A percentile compares a stretch with the other conserved stretches of the same genome.
Conservation (phyloP, 30 jellyfish, hydroid and myxozoan genomes). For the Euphysa ruthae region DNA sequence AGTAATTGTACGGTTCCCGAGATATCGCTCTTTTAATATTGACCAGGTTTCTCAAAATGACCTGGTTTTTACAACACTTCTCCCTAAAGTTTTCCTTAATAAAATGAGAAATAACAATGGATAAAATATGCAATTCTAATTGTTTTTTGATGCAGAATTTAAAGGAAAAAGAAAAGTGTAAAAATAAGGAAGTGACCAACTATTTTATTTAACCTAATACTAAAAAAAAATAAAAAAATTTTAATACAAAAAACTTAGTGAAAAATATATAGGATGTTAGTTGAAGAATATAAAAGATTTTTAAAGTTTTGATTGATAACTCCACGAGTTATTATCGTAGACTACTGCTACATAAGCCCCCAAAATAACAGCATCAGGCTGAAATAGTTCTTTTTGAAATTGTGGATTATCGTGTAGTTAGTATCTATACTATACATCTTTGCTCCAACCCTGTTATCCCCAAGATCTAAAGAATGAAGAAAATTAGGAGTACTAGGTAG, state of each 20-base stretch:
- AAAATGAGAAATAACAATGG: not conserved
- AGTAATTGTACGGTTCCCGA: not conserved
- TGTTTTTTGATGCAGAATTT: not conserved
- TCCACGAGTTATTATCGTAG: constrained; percentile 19
- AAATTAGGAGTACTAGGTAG: constrained; percentile 42
- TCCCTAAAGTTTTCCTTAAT: not conserved
- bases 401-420: constrained; percentile 20
- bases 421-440: constrained; percentile 33
- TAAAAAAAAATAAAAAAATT: no score
- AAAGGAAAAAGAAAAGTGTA: no score
- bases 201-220: not conserved
- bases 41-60: constrained; percentile 6
- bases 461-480: constrained; percentile 21
- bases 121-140: not conserved
- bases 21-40: not conserved
- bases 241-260: not conserved
- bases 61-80: not conserved
- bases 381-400: not conserved
- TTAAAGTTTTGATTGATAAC: not conserved
- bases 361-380: constrained; percentile 2
- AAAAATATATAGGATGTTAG: no score
- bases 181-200: no score
- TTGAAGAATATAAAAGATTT: not conserved
- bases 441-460: constrained; percentile 26
- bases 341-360: not conserved